A percentile compares a stretch with the other conserved stretches of the same genome.
Conservation (phyloP, 2,797 vertebrate genomes). For the Buphagus erythrorhynchus region DNA sequence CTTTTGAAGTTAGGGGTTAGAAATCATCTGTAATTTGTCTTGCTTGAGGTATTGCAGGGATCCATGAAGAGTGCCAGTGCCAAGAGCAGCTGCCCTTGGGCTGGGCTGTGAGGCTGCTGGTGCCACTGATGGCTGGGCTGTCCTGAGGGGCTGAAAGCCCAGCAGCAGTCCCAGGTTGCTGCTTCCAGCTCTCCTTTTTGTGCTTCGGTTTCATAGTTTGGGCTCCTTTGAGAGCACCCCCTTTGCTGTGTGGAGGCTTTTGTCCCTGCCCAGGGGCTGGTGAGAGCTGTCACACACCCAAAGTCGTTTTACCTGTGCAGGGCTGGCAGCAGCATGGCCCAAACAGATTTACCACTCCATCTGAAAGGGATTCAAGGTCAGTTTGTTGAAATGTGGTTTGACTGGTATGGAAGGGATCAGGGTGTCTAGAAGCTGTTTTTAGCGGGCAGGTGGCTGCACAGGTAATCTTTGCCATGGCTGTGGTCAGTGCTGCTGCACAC, state of each 20-base stretch:
- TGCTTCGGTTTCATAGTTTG: background rate
- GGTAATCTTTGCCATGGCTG: background rate
- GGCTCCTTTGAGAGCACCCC: background rate
- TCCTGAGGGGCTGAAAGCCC: background rate
- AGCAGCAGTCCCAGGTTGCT: background rate
- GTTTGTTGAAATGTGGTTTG: background rate
- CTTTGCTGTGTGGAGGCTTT: background rate
- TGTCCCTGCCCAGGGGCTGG: background rate
- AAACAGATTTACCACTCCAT: background rate
- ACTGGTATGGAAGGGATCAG: background rate
- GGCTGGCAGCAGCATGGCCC: background rate
- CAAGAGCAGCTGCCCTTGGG: background rate
- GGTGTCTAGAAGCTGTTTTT: background rate
- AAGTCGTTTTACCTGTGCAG: background rate
- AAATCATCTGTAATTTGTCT: background rate
- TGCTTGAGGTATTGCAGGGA: background rate
- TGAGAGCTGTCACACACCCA: background rate
- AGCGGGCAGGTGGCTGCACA: background rate
- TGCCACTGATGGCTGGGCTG: background rate
- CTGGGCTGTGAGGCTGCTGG: fast-evolving
- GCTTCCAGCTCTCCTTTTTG: background rate
- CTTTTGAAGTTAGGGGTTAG: background rate
- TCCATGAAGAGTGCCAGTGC: background rate
- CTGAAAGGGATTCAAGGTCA: background rate
- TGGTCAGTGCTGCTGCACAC: fast-evolving